A percentile compares a stretch with the other conserved stretches of the same genome.
These are phyloP conservation scores for Acridotheres tristis DNA, from an alignment of 2,797 vertebrate species.

Conservation along the genomic window DNA sequence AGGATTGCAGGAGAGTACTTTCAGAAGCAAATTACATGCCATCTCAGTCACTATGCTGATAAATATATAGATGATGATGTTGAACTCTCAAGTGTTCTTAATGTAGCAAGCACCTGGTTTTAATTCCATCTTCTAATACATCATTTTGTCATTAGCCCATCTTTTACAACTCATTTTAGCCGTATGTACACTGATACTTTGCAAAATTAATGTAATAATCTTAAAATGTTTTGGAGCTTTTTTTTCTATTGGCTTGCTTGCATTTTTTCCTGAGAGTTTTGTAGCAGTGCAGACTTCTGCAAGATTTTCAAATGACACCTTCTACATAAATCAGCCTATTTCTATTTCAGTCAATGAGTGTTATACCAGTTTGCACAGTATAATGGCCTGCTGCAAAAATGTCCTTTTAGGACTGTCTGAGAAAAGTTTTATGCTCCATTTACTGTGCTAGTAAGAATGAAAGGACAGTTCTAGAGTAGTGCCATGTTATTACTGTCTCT, in stretches of 20 bases:
- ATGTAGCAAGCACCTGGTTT: conserved; percentile 36
- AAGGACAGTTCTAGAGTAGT: background rate
- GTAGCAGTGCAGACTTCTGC: background rate
- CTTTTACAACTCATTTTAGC: conserved; percentile 37
- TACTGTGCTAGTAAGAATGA: background rate
- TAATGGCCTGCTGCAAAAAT: background rate
- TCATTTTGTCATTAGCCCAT: conserved; percentile 19
- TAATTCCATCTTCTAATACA: conserved; percentile 37
- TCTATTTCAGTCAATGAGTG: background rate
- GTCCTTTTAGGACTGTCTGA: background rate
- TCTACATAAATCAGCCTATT: background rate
- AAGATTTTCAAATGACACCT: background rate
- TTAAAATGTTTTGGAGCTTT: background rate
- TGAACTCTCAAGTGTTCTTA: conserved; percentile 48
- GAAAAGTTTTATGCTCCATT: background rate
- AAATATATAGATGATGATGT: conserved; percentile 44
- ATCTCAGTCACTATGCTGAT: conserved; percentile 34
- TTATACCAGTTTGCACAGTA: background rate
- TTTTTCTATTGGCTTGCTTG: background rate
- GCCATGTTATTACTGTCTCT: background rate
- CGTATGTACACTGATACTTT: background rate
- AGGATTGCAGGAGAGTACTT: conserved; percentile 12
- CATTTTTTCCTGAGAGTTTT: background rate
- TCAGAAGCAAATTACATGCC: conserved; percentile 39
- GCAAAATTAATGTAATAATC: conserved; percentile 27